Conservation (phyloP, 2,888 invertebrate species). For the Drosophila stalkeri region DNA sequence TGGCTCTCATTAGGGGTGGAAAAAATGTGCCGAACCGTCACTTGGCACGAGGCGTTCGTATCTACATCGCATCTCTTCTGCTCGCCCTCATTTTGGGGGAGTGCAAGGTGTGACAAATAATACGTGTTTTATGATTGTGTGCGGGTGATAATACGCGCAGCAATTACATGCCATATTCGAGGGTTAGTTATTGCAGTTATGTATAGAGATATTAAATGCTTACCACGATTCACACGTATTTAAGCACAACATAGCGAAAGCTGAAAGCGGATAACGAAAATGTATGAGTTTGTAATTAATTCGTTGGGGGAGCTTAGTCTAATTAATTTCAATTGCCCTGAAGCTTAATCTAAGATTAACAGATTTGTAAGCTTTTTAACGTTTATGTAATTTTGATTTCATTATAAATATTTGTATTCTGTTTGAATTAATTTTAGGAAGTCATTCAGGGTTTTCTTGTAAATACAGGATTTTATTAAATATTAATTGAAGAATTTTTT, state of each 20-base stretch:
- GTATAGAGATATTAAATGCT: slow-evolving; percentile 26
- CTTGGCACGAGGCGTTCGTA: slow-evolving; percentile 42
- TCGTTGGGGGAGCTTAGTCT: not conserved
- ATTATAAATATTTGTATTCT: too few species aligned
- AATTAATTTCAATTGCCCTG: not conserved
- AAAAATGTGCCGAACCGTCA: slow-evolving; percentile 42
- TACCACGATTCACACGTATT: slow-evolving; percentile 30
- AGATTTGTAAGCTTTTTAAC: too few species aligned
- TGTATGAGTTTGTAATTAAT: not conserved
- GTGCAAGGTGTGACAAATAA: slow-evolving; percentile 72
- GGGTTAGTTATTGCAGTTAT: slow-evolving; percentile 36
- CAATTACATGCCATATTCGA: slow-evolving; percentile 49
- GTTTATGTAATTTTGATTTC: not conserved
- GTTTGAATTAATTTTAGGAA: not conserved
- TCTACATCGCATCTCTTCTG: slow-evolving; percentile 38
- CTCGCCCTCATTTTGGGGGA: slow-evolving; percentile 26
- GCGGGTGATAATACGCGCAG: slow-evolving; percentile 53
- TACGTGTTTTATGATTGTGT: slow-evolving; percentile 36
- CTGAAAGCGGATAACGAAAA: not conserved
- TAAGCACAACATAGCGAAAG: not conserved
- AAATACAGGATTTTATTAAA: too few species aligned
- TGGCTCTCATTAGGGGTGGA: slow-evolving; percentile 76
- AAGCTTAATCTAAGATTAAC: not conserved
- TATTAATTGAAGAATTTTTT: too few species aligned
- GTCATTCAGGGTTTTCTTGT: not conserved